Evolutionary conservation across 2,888 invertebrate genomes (phyloP), one percentile per base, ranked within the genome.

Genomic region (Leptogaster cylindrica): DNA sequence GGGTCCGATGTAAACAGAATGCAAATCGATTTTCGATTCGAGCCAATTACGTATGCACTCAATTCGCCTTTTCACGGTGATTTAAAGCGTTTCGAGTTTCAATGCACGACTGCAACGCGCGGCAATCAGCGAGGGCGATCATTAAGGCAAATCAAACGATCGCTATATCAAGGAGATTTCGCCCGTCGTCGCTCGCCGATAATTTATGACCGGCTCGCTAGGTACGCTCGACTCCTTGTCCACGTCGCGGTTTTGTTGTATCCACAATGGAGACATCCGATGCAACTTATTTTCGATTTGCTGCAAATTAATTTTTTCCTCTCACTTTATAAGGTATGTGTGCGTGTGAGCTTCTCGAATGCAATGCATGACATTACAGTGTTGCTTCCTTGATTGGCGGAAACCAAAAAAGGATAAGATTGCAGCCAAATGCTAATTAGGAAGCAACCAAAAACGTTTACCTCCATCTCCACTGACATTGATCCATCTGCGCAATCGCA

Each of bases 91-190:
- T 55, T 55, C 36, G 39, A 33, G 55, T 55, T 55, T 55, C 55
- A 55, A 55, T 55, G 55, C 55, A 55, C 55, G 55, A 55, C 39
- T 55, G 55, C 55, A 18, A 23, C 20, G n/a, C n/a, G 55, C 55
- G 23, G 36, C 12, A 55, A 55, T 55, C 55, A 55, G 36, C 20
- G 55, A 55, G 16, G 55, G 36, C 16, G 55, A 55, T 39, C 55
- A 55, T 55, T 55, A 55, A 55, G 25, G 55, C 39, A 55, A 55
- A 55, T 55, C 55, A 55, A 55, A 39, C 36, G 55, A 55, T 55
- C 36, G 36, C 36, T 55, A 55, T 36, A 55, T 55, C 55, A 55
- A 55, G 36, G 55, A 23, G 31, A 55, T 55, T 55, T 55, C 36
- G 39, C 55, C 39, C 55, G 36, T 55, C 55, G 36, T 55, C 55